These are phyloP conservation scores for Callorhinus ursinus DNA, from an alignment of 2,113 vertebrate genomes.

Conservation along the genomic window DNA sequence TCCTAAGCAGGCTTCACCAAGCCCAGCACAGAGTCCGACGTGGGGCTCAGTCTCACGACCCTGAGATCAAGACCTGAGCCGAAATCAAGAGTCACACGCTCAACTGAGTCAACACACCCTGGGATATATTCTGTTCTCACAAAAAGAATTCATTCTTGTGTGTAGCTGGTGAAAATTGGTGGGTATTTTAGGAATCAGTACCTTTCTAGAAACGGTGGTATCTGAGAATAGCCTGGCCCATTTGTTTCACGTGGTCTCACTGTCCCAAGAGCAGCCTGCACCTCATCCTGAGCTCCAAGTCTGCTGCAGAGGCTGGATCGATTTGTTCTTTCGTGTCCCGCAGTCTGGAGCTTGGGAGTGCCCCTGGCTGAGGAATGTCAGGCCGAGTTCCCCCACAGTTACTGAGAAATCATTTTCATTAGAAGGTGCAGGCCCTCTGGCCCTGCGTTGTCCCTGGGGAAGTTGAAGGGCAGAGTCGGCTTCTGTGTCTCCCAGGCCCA, in stretches of 20 bases:
- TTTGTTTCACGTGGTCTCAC: accelerated
- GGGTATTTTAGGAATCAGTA: not conserved
- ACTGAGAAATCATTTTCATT: not conserved
- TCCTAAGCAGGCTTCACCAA: not conserved
- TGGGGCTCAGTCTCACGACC: not conserved
- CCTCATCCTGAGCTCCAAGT: not conserved
- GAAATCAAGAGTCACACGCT: not conserved
- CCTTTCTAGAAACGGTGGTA: not conserved
- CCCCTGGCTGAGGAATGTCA: not conserved
- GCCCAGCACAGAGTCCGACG: not conserved
- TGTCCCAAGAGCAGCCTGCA: accelerated
- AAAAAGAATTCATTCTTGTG: not conserved
- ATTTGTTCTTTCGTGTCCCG: accelerated
- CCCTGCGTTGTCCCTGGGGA: not conserved
- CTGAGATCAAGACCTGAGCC: not conserved
- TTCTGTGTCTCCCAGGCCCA: not conserved
- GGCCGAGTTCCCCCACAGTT: not conserved
- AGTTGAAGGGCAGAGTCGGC: not conserved
- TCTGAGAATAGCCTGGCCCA: not conserved
- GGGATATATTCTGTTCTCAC: not conserved
- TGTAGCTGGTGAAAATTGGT: not conserved
- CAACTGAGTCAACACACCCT: not conserved
- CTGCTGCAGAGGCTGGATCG: not conserved
- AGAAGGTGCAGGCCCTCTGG: not conserved
- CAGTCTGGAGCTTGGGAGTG: not conserved